Percentiles rank a stretch among this genome's conserved stretches.
These are phyloP conservation scores for Melanostoma mellinum DNA, from an alignment of 2,888 invertebrate species.

Conservation along the genomic window DNA sequence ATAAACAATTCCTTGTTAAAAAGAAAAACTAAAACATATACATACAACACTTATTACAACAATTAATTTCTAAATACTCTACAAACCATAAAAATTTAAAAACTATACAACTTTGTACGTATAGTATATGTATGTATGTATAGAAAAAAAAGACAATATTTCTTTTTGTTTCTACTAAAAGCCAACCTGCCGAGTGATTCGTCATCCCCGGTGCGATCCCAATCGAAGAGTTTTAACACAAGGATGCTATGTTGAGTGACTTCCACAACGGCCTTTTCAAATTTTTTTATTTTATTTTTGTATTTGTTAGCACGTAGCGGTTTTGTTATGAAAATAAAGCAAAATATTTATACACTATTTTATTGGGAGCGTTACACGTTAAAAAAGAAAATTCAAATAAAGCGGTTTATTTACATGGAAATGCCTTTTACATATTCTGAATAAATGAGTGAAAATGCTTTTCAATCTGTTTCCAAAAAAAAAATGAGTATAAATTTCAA, in stretches of 20 bases:
- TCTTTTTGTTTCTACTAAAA: slow-evolving; percentile 35
- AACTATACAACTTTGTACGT: too few relatives aligned
- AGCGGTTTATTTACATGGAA: slow-evolving; percentile 14
- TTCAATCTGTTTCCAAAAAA: not conserved
- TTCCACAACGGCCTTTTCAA: slow-evolving; percentile 85
- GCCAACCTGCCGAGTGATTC: slow-evolving; percentile 96
- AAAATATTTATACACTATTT: slow-evolving; percentile 44
- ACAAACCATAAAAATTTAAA: too few relatives aligned
- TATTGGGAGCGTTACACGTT: not conserved
- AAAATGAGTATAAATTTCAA: not conserved
- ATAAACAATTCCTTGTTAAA: too few relatives aligned
- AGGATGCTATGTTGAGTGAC: slow-evolving; percentile 83
- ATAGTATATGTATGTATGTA: too few relatives aligned
- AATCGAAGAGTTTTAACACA: slow-evolving; percentile 91
- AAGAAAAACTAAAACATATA: too few relatives aligned
- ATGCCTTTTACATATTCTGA: not conserved
- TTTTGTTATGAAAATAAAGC: slow-evolving; percentile 58
- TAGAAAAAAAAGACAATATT: slow-evolving; percentile 4
- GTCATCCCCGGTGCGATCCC: slow-evolving; percentile 95
- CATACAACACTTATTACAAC: too few relatives aligned
- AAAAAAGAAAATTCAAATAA: not conserved
- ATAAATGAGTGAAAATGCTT: too few relatives aligned
- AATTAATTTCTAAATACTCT: too few relatives aligned
- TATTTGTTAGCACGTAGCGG: slow-evolving; percentile 30
- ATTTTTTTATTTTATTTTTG: slow-evolving; percentile 39